phyloP scores from a whole-genome alignment of 2,113 vertebrate species.

The Hydrolagus affinis region DNA sequence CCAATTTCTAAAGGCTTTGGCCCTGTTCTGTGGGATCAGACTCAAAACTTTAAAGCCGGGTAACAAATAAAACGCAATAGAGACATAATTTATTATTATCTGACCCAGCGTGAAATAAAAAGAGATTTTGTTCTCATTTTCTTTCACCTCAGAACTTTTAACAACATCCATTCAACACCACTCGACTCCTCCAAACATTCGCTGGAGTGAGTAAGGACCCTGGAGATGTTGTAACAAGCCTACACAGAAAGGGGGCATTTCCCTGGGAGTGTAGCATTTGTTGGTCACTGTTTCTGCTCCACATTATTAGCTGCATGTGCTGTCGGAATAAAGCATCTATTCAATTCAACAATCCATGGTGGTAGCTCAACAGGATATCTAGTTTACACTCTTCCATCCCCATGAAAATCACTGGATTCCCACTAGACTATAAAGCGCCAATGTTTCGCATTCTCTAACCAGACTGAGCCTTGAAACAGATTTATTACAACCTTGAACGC shows the following conservation, averaged over 20 bases:
- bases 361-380: slow-evolving; percentile 42
- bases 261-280: slow-evolving; percentile 47
- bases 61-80: not conserved
- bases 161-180: not conserved
- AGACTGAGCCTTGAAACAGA: slow-evolving; percentile 37
- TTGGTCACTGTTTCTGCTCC: slow-evolving; percentile 45
- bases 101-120: not conserved
- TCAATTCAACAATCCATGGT: slow-evolving; percentile 39
- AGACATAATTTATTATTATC: not conserved
- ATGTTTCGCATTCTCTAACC: slow-evolving; percentile 44
- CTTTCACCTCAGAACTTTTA: not conserved
- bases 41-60: not conserved
- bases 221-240: not conserved
- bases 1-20: too few species aligned
- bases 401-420: slow-evolving; percentile 41
- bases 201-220: not conserved
- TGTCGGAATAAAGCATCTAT: slow-evolving; percentile 50
- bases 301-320: slow-evolving; percentile 33
- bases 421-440: slow-evolving; percentile 37
- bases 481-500: slow-evolving; percentile 44
- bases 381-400: slow-evolving; percentile 43
- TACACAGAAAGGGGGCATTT: slow-evolving; percentile 40
- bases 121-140: not conserved
- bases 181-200: not conserved
- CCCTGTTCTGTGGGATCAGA: too few species aligned